A percentile compares a stretch with the other conserved stretches of the same genome.
Evolutionary conservation across 2,888 invertebrate species (phyloP).

Genomic region (Dicyrtoma fusca): DNA sequence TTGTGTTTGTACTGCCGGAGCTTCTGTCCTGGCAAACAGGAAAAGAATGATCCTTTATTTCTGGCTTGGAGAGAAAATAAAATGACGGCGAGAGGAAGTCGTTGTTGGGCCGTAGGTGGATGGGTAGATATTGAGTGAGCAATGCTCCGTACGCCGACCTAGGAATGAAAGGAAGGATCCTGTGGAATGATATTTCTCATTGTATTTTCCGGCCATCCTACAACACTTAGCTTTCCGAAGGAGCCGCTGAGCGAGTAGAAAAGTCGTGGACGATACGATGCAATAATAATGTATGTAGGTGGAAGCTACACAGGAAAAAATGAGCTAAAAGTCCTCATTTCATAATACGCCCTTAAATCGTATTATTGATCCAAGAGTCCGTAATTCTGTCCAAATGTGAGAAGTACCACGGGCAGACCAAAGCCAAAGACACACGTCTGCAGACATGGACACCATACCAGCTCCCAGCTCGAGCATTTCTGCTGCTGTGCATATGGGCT

Average conservation of each 20-base stretch:
- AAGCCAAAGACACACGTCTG: background rate
- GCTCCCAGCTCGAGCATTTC: background rate
- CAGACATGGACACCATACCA: background rate
- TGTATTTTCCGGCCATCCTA: conserved; percentile 17
- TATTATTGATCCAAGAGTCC: conserved; percentile 13
- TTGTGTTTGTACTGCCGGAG: no score
- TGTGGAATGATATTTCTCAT: conserved; percentile 13
- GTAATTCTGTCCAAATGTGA: conserved; percentile 2
- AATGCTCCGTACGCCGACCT: background rate
- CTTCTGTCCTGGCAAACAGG: no score
- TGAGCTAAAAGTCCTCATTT: conserved; percentile 28
- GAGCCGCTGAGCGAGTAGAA: background rate
- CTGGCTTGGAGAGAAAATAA: background rate
- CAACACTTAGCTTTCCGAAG: no score
- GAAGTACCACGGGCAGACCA: background rate
- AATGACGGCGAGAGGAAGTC: background rate
- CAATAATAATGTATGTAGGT: background rate
- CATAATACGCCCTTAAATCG: conserved; percentile 33
- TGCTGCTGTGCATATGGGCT: background rate
- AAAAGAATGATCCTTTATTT: background rate
- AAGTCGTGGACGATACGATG: conserved; percentile 6
- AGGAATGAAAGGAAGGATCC: background rate
- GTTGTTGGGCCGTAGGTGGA: background rate
- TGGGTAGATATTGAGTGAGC: background rate
- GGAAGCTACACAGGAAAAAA: background rate